Conservation (phyloP, 2,797 vertebrate genomes). For the Gouania willdenowi region DNA sequence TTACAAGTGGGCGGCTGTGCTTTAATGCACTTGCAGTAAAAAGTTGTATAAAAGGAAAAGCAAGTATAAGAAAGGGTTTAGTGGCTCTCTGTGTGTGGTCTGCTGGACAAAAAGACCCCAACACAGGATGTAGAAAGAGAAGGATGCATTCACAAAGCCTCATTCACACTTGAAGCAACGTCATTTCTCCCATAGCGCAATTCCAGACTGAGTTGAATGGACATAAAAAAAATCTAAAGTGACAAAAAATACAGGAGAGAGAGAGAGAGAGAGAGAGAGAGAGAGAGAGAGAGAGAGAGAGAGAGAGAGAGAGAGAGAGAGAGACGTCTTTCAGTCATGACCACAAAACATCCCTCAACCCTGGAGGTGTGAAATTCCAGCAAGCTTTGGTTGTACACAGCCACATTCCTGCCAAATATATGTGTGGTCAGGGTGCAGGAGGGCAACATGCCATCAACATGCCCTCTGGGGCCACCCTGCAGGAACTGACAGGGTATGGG, state of each 20-base stretch:
- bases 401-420: slow-evolving; percentile 64
- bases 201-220: slow-evolving; percentile 24
- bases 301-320: neutral
- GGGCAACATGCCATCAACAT: slow-evolving; percentile 35
- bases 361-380: slow-evolving; percentile 67
- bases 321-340: slow-evolving; percentile 30
- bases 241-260: neutral
- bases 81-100: slow-evolving; percentile 54
- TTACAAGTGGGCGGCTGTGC: no score
- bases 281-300: slow-evolving; percentile 1
- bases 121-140: slow-evolving; percentile 8
- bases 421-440: slow-evolving; percentile 54
- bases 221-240: neutral
- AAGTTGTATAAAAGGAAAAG: no score
- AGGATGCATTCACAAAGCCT: slow-evolving; percentile 43
- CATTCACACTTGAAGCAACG: slow-evolving; percentile 36
- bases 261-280: neutral
- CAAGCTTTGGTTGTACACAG: slow-evolving; percentile 45
- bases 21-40: no score
- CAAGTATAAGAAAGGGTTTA: no score
- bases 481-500: slow-evolving; percentile 21
- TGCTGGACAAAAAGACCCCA: slow-evolving; percentile 27
- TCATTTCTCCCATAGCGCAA: slow-evolving; percentile 28
- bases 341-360: slow-evolving; percentile 35
- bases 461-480: slow-evolving; percentile 41